Evolutionary conservation across 2,113 vertebrate genomes (phyloP).

Genomic region (Dasyurus viverrinus): DNA sequence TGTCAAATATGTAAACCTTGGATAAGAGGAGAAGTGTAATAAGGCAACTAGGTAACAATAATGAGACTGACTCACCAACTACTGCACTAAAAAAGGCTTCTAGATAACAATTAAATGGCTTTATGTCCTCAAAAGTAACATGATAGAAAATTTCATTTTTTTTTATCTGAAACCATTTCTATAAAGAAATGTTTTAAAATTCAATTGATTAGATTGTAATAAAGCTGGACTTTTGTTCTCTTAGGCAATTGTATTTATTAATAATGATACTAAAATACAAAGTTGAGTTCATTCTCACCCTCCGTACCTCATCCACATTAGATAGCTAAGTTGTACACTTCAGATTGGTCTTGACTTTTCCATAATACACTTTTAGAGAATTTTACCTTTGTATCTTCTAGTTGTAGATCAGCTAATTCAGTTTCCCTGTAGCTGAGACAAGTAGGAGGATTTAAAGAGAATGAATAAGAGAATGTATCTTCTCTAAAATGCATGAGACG

Average conservation of each 20-base stretch:
- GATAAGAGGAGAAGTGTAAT: constrained; percentile 3
- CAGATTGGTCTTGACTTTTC: constrained; percentile 19
- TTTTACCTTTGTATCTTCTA: constrained; percentile 57
- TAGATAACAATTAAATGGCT: constrained; percentile 38
- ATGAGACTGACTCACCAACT: too few species aligned
- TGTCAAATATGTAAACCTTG: constrained; percentile 59
- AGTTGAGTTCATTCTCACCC: not conserved
- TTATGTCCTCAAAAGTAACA: constrained; percentile 21
- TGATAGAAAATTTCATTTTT: constrained; percentile 25
- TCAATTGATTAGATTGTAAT: not conserved
- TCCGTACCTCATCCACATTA: not conserved
- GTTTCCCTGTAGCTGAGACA: constrained; percentile 43
- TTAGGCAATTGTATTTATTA: constrained; percentile 17
- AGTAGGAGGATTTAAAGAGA: constrained; percentile 43
- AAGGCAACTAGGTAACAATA: constrained; percentile 38
- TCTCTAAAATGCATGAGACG: constrained; percentile 52
- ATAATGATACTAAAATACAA: not conserved
- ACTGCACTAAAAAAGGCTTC: too few species aligned
- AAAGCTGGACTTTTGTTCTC: not conserved
- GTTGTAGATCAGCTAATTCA: constrained; percentile 42
- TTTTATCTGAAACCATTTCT: constrained; percentile 38
- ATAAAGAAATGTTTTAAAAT: constrained; percentile 12
- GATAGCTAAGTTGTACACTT: constrained; percentile 38
- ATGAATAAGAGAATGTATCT: constrained; percentile 17
- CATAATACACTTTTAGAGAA: constrained; percentile 39